Percentiles rank a stretch among this genome's conserved stretches.
Evolutionary conservation across 2,113 vertebrate species (phyloP).

Genomic region (Rana temporaria): DNA sequence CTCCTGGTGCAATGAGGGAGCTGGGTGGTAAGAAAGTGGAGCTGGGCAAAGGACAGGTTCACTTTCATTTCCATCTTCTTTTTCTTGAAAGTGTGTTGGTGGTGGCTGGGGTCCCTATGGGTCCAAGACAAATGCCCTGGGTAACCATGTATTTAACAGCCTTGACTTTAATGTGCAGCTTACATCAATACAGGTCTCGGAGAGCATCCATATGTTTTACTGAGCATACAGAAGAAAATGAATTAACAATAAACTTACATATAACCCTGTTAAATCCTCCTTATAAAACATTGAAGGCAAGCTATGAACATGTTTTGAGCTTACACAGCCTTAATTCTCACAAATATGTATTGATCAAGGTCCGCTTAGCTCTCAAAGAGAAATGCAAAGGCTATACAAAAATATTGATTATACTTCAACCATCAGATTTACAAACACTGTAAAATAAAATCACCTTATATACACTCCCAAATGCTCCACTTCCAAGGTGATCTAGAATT

Average conservation of each 20-base stretch:
- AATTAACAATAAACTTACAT: neutral
- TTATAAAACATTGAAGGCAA: neutral
- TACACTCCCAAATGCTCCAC: constrained; percentile 88
- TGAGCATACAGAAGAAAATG: neutral
- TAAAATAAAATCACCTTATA: constrained; percentile 79
- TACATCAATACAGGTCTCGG: neutral
- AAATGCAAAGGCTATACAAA: neutral
- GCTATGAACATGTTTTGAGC: neutral
- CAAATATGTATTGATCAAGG: constrained; percentile 22
- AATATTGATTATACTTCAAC: constrained; percentile 20
- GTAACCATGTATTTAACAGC: too few species aligned
- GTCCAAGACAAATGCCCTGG: too few species aligned
- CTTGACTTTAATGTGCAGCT: neutral
- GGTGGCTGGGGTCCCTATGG: too few species aligned
- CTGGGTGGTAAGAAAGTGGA: too few species aligned
- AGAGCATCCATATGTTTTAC: neutral
- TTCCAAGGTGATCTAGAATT: constrained; percentile 87
- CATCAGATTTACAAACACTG: neutral
- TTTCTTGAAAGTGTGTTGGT: too few species aligned
- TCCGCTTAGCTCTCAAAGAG: constrained; percentile 3
- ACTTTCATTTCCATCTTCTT: too few species aligned
- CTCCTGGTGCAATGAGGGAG: too few species aligned
- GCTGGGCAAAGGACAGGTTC: too few species aligned
- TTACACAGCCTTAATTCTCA: neutral
- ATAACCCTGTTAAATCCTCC: neutral